Evolutionary conservation across 2,888 invertebrate species (phyloP).

Genomic region (Ypsolopha scabrella): DNA sequence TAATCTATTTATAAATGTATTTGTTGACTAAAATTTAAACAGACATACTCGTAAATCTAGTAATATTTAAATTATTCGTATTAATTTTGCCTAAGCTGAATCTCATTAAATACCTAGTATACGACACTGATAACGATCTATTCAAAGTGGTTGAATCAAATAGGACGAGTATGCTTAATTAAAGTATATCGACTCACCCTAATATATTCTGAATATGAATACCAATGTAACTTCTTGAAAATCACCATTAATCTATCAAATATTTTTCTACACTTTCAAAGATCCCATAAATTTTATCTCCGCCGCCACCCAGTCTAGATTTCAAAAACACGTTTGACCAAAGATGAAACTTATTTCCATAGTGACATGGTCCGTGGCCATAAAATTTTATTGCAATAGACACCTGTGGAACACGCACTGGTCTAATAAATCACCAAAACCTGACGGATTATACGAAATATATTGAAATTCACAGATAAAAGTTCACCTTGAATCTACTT

Average conservation of each 20-base stretch:
- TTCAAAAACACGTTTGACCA: slow-evolving; percentile 35
- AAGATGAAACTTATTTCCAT: slow-evolving; percentile 45
- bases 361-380: slow-evolving; percentile 46
- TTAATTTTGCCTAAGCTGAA: too few species aligned
- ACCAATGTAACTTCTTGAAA: background rate
- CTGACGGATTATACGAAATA: slow-evolving; percentile 24
- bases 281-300: slow-evolving; percentile 29
- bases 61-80: too few species aligned
- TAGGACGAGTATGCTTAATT: too few species aligned
- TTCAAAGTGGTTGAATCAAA: too few species aligned
- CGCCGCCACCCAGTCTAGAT: slow-evolving; percentile 62
- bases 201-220: background rate
- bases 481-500: slow-evolving; percentile 26
- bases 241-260: background rate
- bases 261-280: slow-evolving; percentile 10
- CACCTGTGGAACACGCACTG: slow-evolving; percentile 50
- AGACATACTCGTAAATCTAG: too few species aligned
- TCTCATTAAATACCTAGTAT: too few species aligned
- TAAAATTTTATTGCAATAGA: slow-evolving; percentile 59
- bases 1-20: too few species aligned
- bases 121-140: too few species aligned
- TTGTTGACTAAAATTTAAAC: too few species aligned
- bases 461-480: slow-evolving; percentile 23
- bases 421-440: slow-evolving; percentile 47
- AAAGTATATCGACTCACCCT: too few species aligned